Evolutionary conservation across 2,113 vertebrate species (phyloP), one percentile per base, ranked within the genome.

Genomic region (Salvelinus fontinalis): DNA sequence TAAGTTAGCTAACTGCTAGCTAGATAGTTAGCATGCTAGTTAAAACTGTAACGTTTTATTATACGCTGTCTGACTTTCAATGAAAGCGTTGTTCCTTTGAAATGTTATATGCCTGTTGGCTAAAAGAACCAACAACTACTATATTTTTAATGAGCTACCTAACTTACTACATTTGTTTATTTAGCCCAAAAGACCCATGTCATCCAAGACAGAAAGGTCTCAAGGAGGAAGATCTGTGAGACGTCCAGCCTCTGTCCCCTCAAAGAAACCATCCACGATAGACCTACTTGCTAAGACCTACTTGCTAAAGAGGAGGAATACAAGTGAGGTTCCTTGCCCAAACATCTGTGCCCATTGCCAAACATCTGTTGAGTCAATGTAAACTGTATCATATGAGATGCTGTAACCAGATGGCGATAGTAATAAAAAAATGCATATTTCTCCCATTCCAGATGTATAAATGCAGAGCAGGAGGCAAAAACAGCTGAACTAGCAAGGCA

Each of bases 401-500:
- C 59, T 62, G 59, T 16, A 62, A 62, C 13, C 59, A 62, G 18
- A 20, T 62, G 59, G 44, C 9, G n/a, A 62, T 20, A 24, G 59
- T 14, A 18, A 16, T 54, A 1, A 11, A 62, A 11, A 16, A 62
- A 62, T 2, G 0, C 0, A n/a, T 3, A 22, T 68, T 68, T n/a
- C 20, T 9, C 20, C 31, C 29, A 67, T 67, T 31, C 12, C 27
- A 99, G 98, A 83, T 88, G 91, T 76, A 76, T 96, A 77, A 99
- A 99, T 92, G 97, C 95, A 88, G 95, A 97, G 87, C 88, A 99
- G 65, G 95, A 99, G 83, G 96, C 95, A 82, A 98, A 97, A 95
- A 95, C 95, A 78, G 93, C 95, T 79, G 92, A 94, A 78, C 39
- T 98, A 51, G 95, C 97, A 31, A 92, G 82, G 75, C 93, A 98